Percentiles rank a stretch among this genome's conserved stretches.
These are phyloP conservation scores for Antheraea pernyi DNA, from an alignment of 1,140 invertebrate genomes.

Conservation along the genomic window DNA sequence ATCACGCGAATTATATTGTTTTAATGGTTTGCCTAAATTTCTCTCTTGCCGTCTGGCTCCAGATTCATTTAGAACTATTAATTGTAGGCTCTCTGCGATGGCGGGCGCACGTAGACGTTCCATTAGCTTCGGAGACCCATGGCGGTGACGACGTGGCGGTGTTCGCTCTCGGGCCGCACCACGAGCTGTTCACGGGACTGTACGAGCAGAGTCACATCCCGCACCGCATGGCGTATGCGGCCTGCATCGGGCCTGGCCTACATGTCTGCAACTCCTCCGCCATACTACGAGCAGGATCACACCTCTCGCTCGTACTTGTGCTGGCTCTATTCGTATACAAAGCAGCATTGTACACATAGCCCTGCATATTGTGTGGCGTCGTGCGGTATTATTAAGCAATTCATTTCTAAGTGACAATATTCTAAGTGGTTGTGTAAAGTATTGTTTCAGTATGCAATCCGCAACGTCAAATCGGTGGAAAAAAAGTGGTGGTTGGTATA, in stretches of 20 bases:
- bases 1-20: no score
- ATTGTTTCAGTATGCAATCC: no score
- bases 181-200: slow-evolving; percentile 81
- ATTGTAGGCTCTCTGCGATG: slow-evolving; percentile 41
- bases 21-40: background rate
- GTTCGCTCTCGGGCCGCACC: slow-evolving; percentile 81
- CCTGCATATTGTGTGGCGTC: background rate
- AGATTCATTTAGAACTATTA: background rate
- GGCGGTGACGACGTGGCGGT: slow-evolving; percentile 85
- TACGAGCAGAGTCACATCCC: slow-evolving; percentile 83
- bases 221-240: slow-evolving; percentile 80
- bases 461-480: no score
- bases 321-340: background rate
- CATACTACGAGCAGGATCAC: no score
- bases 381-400: no score
- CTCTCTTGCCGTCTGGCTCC: background rate
- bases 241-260: slow-evolving; percentile 48
- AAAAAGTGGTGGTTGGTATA: no score
- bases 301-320: background rate
- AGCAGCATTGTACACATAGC: no score
- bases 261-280: slow-evolving; percentile 27
- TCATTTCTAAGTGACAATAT: no score
- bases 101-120: slow-evolving; percentile 62
- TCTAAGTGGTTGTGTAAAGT: no score
- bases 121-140: slow-evolving; percentile 72